Conservation (phyloP, 2,888 invertebrate species). For the Lydus trimaculatus region DNA sequence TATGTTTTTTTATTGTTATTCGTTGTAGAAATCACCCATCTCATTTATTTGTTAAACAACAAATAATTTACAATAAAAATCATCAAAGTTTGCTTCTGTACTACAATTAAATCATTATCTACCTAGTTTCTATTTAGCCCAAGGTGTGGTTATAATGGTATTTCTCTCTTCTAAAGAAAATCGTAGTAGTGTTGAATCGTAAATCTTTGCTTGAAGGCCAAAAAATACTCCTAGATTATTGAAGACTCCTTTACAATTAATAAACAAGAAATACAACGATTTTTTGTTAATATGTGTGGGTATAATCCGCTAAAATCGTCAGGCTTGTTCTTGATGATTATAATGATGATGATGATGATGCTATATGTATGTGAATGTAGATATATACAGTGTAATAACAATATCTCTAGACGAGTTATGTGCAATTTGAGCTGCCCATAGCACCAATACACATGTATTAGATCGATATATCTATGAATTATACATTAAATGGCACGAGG, state of each 20-base stretch:
- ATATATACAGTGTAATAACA: conserved; percentile 47
- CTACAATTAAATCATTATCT: not conserved
- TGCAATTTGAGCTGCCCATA: conserved; percentile 42
- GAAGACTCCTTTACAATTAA: too few relatives aligned
- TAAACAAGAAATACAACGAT: not conserved
- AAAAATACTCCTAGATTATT: too few relatives aligned
- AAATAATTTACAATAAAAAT: too few relatives aligned
- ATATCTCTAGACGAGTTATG: conserved; percentile 50
- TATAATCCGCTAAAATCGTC: too few relatives aligned
- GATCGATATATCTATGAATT: conserved; percentile 39
- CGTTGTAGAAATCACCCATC: too few relatives aligned
- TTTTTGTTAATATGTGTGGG: not conserved
- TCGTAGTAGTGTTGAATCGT: not conserved
- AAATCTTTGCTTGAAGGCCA: not conserved
- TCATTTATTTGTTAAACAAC: too few relatives aligned
- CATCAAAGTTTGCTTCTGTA: not conserved
- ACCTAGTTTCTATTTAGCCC: not conserved
- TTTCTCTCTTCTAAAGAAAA: not conserved
- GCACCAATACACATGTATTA: conserved; percentile 46
- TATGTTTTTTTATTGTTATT: too few relatives aligned
- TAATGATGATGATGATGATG: conserved; percentile 15
- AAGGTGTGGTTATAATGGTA: not conserved
- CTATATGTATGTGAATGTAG: conserved; percentile 8
- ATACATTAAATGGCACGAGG: conserved; percentile 41
- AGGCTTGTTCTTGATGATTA: not conserved